Percentiles rank a stretch among this genome's conserved stretches.
phyloP scores from a whole-genome alignment of 2,888 invertebrate species.

The Meiosimyza decipiens region DNA sequence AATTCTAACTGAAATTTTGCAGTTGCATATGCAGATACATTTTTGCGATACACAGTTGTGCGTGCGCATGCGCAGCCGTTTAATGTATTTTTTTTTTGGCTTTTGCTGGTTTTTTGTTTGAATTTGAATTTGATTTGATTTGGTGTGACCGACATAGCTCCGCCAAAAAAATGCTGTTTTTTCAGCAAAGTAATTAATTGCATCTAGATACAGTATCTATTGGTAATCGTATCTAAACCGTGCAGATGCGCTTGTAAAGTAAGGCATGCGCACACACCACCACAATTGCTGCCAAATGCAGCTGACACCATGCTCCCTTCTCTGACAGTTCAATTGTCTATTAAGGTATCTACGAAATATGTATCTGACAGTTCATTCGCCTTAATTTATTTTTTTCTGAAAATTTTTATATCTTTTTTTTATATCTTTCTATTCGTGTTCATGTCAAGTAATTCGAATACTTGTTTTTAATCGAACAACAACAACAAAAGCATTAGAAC shows the following conservation, averaged over 20 bases:
- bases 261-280: not conserved
- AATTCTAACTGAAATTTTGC: not conserved
- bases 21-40: not conserved
- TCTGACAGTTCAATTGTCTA: conserved; percentile 13
- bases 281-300: too few species aligned
- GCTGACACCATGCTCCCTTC: too few species aligned
- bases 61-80: conserved; percentile 39
- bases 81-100: conserved; percentile 26
- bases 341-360: too few species aligned
- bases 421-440: conserved; percentile 14
- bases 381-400: conserved; percentile 18
- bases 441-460: not conserved
- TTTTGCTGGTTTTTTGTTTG: not conserved
- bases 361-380: conserved; percentile 14
- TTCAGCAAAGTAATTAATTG: conserved; percentile 20
- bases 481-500: conserved; percentile 1
- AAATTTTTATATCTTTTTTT: conserved; percentile 17
- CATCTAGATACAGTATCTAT: conserved; percentile 25
- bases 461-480: conserved; percentile 13
- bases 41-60: conserved; percentile 9
- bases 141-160: conserved; percentile 2
- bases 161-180: conserved; percentile 1
- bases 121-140: conserved; percentile 10
- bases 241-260: conserved; percentile 13
- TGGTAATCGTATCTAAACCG: not conserved